Percentiles rank a stretch among this genome's conserved stretches.
Evolutionary conservation across 1,140 invertebrate genomes (phyloP).

Genomic region (Chelonus insularis): DNA sequence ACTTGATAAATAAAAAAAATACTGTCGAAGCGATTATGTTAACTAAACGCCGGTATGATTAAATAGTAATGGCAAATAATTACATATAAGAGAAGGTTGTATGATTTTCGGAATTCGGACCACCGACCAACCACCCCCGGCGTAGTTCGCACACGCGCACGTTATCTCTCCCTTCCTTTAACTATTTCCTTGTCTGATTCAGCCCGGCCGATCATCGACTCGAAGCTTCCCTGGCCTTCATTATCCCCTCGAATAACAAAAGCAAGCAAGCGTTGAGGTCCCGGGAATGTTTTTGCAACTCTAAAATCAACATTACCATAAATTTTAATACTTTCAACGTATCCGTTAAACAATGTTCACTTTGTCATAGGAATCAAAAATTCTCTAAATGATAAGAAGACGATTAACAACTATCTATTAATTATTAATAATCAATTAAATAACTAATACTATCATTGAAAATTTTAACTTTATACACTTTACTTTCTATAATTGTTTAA

Average conservation of each 20-base stretch:
- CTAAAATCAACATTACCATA: neutral
- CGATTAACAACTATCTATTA: too few relatives aligned
- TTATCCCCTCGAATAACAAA: constrained; percentile 2
- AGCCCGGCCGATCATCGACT: constrained; percentile 14
- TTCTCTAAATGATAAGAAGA: too few relatives aligned
- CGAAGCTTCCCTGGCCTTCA: neutral
- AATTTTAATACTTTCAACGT: neutral
- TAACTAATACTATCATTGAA: too few relatives aligned
- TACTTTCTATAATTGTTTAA: too few relatives aligned
- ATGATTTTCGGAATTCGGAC: constrained; percentile 39
- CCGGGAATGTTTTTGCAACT: neutral
- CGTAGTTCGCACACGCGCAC: constrained; percentile 43
- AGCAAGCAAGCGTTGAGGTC: neutral
- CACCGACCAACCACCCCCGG: constrained; percentile 46
- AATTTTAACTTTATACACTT: too few relatives aligned
- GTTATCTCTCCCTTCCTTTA: constrained; percentile 14
- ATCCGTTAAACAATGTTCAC: too few relatives aligned
- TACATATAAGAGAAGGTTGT: constrained; percentile 29
- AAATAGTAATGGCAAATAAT: constrained; percentile 22
- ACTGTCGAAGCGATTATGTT: constrained; percentile 3
- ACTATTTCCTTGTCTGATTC: neutral
- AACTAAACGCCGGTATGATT: neutral
- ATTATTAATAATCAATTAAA: too few relatives aligned
- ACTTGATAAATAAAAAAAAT: too few relatives aligned
- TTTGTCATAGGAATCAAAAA: too few relatives aligned